These are phyloP conservation scores for Saturnia pavonia DNA, from an alignment of 2,888 invertebrate species.

Conservation along the genomic window DNA sequence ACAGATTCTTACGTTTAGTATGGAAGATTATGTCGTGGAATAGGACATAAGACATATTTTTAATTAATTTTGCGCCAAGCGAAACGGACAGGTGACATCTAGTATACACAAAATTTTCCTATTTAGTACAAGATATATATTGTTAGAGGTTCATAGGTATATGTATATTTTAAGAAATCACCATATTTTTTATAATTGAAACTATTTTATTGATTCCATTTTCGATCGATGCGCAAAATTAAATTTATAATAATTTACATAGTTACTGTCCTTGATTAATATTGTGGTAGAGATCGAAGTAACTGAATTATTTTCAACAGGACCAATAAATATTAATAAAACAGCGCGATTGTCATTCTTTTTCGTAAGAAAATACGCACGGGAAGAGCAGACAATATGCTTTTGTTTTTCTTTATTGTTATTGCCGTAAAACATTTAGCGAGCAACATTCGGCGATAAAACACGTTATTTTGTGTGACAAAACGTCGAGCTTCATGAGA, in stretches of 20 bases:
- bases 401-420: slow-evolving; percentile 81
- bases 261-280: slow-evolving; percentile 48
- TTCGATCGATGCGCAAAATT: background rate
- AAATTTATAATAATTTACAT: background rate
- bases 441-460: slow-evolving; percentile 68
- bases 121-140: background rate
- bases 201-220: background rate
- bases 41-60: no score
- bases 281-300: slow-evolving; percentile 41
- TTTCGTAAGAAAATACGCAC: slow-evolving; percentile 68
- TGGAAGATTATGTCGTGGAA: no score
- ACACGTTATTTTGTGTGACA: slow-evolving; percentile 81
- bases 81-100: no score
- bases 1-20: no score
- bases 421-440: slow-evolving; percentile 80
- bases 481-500: slow-evolving; percentile 80
- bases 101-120: no score
- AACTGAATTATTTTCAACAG: slow-evolving; percentile 66
- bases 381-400: slow-evolving; percentile 71
- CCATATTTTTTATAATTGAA: background rate
- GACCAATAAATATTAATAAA: slow-evolving; percentile 76
- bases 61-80: no score
- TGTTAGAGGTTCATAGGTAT: background rate
- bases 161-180: background rate
- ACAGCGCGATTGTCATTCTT: slow-evolving; percentile 67